Percentiles rank a stretch among this genome's conserved stretches.
These are phyloP conservation scores for Lydus trimaculatus DNA, from an alignment of 2,888 invertebrate genomes.

Conservation along the genomic window DNA sequence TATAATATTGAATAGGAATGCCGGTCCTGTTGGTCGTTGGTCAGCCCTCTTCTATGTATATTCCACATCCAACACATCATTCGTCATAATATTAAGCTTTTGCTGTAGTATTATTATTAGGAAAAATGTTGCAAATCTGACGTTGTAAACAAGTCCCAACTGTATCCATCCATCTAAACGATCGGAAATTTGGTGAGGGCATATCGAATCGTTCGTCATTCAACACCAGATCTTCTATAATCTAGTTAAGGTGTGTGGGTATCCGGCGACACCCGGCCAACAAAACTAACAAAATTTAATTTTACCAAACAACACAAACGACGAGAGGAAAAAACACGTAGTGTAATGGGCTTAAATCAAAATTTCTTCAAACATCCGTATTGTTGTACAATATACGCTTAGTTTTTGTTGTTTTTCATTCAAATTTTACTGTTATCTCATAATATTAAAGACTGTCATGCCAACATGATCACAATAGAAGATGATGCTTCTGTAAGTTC, in stretches of 20 bases:
- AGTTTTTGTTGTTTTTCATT: neutral
- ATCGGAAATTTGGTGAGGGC: constrained; percentile 7
- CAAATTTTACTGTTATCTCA: neutral
- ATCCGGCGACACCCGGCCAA: constrained; percentile 26
- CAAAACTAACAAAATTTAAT: constrained; percentile 22
- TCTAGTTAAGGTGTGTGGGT: constrained; percentile 27
- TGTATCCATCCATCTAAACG: constrained; percentile 13
- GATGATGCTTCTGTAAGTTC: constrained; percentile 35
- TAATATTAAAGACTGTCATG: constrained; percentile 35
- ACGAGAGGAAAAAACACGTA: neutral
- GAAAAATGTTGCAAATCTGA: constrained; percentile 56
- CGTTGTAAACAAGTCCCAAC: constrained; percentile 53
- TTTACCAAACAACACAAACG: neutral
- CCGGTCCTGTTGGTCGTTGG: constrained; percentile 33
- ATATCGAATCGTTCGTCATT: constrained; percentile 28
- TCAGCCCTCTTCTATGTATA: constrained; percentile 53
- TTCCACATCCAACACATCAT: constrained; percentile 54
- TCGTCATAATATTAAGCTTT: constrained; percentile 54
- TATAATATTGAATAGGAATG: neutral
- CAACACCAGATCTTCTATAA: constrained; percentile 31
- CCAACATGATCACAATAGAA: constrained; percentile 36
- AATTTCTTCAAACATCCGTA: neutral
- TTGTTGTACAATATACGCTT: neutral
- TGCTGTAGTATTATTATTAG: constrained; percentile 55
- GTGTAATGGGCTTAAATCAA: neutral